These are phyloP conservation scores for Coreoperca whiteheadi DNA, from an alignment of 2,113 vertebrate genomes.

Conservation along the genomic window DNA sequence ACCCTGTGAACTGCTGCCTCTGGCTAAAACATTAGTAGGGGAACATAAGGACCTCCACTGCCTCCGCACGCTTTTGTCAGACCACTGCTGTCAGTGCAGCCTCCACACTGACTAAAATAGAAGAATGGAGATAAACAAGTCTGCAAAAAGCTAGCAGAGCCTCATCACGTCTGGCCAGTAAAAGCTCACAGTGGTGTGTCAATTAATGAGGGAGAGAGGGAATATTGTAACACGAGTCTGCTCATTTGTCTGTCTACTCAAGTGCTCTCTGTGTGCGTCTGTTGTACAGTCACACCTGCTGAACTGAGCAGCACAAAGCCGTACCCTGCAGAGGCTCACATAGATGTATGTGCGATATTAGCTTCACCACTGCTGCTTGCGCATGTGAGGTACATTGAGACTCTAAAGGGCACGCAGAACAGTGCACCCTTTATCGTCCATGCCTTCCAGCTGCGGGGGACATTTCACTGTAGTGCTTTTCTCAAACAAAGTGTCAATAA, in stretches of 20 bases:
- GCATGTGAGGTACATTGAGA: conserved; percentile 3
- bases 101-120: conserved; percentile 43
- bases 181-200: conserved; percentile 30
- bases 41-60: conserved; percentile 55
- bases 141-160: conserved; percentile 13
- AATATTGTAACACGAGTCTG: conserved; percentile 41
- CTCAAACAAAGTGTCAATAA: conserved; percentile 69
- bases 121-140: conserved; percentile 61
- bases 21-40: conserved; percentile 64
- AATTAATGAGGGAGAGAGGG: conserved; percentile 57
- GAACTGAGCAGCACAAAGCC: conserved; percentile 34
- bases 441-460: conserved; percentile 54
- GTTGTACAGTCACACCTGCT: conserved; percentile 59
- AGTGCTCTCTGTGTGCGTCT: conserved; percentile 21
- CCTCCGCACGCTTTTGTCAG: conserved; percentile 39
- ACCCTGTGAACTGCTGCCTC: conserved; percentile 72
- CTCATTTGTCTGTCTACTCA: conserved; percentile 48
- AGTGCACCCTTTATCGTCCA: conserved; percentile 46
- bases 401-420: conserved; percentile 51
- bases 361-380: conserved; percentile 21
- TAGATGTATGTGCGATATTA: conserved; percentile 20
- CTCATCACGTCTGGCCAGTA: conserved; percentile 2
- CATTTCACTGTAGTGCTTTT: conserved; percentile 53
- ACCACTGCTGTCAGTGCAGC: conserved; percentile 25
- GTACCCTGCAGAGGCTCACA: neutral